These are phyloP conservation scores for Montipora capitata DNA, from an alignment of 92 coral and sea anemone species.

Conservation along the genomic window DNA sequence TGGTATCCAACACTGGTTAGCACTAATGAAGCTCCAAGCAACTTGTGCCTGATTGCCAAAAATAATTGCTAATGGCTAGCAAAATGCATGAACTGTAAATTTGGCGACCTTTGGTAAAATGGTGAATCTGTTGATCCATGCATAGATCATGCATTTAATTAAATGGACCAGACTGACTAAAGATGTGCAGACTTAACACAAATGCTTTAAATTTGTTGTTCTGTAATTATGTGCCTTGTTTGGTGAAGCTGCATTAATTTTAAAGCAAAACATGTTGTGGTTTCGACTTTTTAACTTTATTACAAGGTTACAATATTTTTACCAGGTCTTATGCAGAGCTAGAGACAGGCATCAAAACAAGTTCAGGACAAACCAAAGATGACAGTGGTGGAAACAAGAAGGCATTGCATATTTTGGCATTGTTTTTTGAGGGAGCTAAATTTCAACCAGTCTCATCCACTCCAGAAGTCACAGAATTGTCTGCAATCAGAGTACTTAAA, in stretches of 20 bases:
- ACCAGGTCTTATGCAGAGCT: conserved; percentile 74
- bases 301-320: neutral
- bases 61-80: too few relatives aligned
- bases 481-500: conserved; percentile 75
- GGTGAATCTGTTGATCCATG: too few relatives aligned
- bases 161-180: too few relatives aligned
- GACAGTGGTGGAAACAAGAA: conserved; percentile 39
- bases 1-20: too few relatives aligned
- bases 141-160: too few relatives aligned
- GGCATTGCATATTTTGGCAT: conserved; percentile 70
- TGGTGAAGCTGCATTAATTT: neutral
- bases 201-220: neutral
- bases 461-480: conserved; percentile 22
- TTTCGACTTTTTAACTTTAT: neutral
- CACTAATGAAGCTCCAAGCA: too few relatives aligned
- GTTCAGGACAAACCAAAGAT: neutral
- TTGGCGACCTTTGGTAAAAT: too few relatives aligned
- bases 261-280: neutral
- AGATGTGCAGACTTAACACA: too few relatives aligned
- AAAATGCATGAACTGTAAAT: too few relatives aligned
- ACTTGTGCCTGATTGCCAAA: too few relatives aligned
- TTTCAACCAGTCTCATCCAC: conserved; percentile 55
- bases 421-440: conserved; percentile 71
- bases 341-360: conserved; percentile 36
- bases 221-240: too few relatives aligned